Evolutionary conservation across 2,113 vertebrate genomes (phyloP).

Genomic region (Anhinga rufa): DNA sequence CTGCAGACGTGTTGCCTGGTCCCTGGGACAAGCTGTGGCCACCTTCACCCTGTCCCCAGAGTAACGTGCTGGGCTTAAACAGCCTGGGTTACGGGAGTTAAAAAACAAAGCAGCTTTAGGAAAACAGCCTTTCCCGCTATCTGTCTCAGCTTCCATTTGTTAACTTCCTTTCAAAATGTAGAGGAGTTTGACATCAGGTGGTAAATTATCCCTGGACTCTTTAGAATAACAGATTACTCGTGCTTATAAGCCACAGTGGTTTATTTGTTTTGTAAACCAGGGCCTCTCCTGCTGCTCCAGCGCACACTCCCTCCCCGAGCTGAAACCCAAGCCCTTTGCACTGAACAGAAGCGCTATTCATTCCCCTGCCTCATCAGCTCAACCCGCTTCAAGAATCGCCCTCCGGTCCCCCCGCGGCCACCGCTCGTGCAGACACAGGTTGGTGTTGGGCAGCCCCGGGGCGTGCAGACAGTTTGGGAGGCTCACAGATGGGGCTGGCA

Average conservation of each 20-base stretch:
- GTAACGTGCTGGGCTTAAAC: not conserved
- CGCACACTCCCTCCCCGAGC: not conserved
- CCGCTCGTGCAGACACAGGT: rapidly evolving
- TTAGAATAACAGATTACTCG: not conserved
- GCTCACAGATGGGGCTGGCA: not conserved
- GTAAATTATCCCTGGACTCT: not conserved
- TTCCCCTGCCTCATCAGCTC: not conserved
- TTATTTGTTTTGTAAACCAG: conserved; percentile 19
- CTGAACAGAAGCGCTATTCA: not conserved
- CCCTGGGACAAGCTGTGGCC: not conserved
- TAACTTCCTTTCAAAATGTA: not conserved
- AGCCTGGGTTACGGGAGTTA: not conserved
- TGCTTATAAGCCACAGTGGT: not conserved
- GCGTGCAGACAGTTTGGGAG: rapidly evolving
- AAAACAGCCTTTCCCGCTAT: not conserved
- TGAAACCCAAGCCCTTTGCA: not conserved
- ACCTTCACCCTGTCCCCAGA: not conserved
- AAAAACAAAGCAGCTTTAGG: not conserved
- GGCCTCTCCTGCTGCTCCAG: not conserved
- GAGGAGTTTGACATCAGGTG: not conserved
- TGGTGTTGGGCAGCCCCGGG: not conserved
- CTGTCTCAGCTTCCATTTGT: not conserved
- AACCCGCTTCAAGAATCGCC: not conserved
- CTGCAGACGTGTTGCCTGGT: rapidly evolving
- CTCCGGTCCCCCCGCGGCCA: rapidly evolving